These are phyloP conservation scores for Antechinus flavipes DNA, from an alignment of 2,113 vertebrate species.

Conservation along the genomic window DNA sequence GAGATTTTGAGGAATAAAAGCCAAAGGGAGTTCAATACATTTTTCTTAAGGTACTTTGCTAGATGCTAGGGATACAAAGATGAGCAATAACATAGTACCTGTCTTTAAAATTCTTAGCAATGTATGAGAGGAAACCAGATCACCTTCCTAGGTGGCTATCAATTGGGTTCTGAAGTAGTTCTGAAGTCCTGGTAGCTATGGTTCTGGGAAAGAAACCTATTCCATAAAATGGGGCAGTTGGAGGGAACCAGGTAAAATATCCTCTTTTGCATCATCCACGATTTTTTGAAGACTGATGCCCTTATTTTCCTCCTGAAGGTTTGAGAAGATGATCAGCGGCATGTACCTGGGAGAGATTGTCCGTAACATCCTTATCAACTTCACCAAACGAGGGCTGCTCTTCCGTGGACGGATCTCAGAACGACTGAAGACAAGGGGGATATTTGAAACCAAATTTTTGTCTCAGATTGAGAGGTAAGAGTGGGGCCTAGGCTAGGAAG, in stretches of 20 bases:
- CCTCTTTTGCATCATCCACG: neutral
- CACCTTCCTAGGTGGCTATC: neutral
- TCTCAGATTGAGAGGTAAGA: constrained; percentile 97
- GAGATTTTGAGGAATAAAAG: neutral
- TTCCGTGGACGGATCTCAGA: constrained; percentile 96
- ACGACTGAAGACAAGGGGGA: constrained; percentile 93
- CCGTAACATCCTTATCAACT: constrained; percentile 94
- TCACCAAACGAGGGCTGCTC: constrained; percentile 93
- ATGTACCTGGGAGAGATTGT: constrained; percentile 99
- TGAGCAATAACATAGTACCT: neutral
- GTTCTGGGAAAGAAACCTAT: constrained; percentile 8
- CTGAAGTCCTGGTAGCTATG: neutral
- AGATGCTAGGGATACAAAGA: neutral
- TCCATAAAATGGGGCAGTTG: neutral
- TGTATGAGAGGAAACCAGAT: neutral
- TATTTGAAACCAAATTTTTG: constrained; percentile 98
- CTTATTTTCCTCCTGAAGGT: constrained; percentile 83
- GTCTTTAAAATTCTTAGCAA: neutral
- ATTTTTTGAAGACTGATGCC: too few relatives aligned
- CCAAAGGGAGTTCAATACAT: neutral
- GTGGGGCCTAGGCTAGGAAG: neutral
- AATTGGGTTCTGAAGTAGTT: neutral
- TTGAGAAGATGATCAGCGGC: constrained; percentile 99
- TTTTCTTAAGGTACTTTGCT: neutral
- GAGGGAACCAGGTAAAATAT: neutral